Percentiles rank a stretch among this genome's conserved stretches.
These are phyloP conservation scores for Amorpha juglandis DNA, from an alignment of 2,888 invertebrate species.

Conservation along the genomic window DNA sequence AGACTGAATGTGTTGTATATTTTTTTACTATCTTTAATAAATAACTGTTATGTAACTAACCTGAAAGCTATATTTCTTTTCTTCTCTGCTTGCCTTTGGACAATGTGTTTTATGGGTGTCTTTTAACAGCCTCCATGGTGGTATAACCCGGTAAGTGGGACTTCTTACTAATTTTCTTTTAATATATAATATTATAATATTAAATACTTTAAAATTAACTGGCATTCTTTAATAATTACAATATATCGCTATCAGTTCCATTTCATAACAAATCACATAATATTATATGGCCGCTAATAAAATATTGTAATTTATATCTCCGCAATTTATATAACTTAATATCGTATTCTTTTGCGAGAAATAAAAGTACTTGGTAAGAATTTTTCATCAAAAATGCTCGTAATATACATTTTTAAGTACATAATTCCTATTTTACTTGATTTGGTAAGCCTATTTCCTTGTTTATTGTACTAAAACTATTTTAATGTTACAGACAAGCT, in stretches of 20 bases:
- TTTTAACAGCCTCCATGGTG: conserved; percentile 93
- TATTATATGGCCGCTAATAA: too few relatives aligned
- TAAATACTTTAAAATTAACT: too few relatives aligned
- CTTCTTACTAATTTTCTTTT: background rate
- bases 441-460: background rate
- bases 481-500: conserved; percentile 88
- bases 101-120: conserved; percentile 37
- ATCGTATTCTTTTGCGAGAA: too few relatives aligned
- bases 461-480: background rate
- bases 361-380: too few relatives aligned
- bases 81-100: conserved; percentile 64
- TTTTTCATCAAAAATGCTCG: too few relatives aligned
- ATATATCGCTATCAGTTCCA: too few relatives aligned
- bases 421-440: too few relatives aligned
- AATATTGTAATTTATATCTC: too few relatives aligned
- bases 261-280: too few relatives aligned
- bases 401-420: too few relatives aligned
- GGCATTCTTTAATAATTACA: too few relatives aligned
- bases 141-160: conserved; percentile 94
- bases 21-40: conserved; percentile 42
- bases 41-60: conserved; percentile 38
- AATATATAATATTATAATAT: background rate
- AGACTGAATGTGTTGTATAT: conserved; percentile 8
- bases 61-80: conserved; percentile 42
- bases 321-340: too few relatives aligned